A percentile compares a stretch with the other conserved stretches of the same genome.
phyloP scores from a whole-genome alignment of 2,797 vertebrate species.

The Carduelis carduelis region DNA sequence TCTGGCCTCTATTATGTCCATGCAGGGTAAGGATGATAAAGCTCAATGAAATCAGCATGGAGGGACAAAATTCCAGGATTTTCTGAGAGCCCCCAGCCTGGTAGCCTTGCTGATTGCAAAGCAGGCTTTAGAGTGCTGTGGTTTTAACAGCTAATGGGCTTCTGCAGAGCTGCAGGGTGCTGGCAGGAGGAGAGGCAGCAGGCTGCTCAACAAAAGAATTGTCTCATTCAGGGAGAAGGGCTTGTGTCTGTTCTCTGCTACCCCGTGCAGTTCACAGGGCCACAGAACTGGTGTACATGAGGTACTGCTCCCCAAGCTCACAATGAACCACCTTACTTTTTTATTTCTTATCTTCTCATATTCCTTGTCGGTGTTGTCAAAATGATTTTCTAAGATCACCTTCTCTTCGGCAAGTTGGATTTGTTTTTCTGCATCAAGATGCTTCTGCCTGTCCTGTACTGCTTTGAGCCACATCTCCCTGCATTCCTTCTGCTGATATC shows the following conservation, averaged over 20 bases:
- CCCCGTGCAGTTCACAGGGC: background rate
- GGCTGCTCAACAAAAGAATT: background rate
- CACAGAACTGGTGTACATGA: background rate
- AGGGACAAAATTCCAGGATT: background rate
- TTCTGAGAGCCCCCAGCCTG: background rate
- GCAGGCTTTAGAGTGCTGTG: background rate
- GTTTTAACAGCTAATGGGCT: background rate
- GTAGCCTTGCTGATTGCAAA: background rate
- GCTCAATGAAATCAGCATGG: background rate
- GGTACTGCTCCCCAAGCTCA: background rate
- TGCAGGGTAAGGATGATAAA: background rate
- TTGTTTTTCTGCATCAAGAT: constrained; percentile 73
- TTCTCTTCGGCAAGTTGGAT: constrained; percentile 79
- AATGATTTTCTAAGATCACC: constrained; percentile 75
- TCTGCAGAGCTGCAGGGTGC: background rate
- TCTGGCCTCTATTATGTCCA: background rate
- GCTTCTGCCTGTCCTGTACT: constrained; percentile 76
- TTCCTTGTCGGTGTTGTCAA: constrained; percentile 67
- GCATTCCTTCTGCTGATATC: constrained; percentile 56
- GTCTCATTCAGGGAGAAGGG: background rate
- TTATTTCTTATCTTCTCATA: constrained; percentile 69
- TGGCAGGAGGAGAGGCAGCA: background rate
- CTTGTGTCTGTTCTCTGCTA: background rate
- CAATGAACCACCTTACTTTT: constrained; percentile 72
- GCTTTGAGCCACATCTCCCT: constrained; percentile 73